Evolutionary conservation across 2,888 invertebrate species (phyloP).

Genomic region (Syrista parreyssii): DNA sequence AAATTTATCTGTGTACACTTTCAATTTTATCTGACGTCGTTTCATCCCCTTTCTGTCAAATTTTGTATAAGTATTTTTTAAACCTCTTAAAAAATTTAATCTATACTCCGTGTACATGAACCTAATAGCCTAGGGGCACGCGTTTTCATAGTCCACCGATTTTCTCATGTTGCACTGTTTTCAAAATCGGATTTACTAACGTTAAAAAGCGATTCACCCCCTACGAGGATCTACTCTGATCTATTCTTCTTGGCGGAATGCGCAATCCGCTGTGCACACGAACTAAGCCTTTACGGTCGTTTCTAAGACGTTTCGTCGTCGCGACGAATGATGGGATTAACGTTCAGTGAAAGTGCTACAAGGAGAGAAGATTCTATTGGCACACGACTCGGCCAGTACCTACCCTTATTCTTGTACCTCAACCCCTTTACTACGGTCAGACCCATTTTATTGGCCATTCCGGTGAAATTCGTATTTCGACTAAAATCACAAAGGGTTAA

Average conservation of each 20-base stretch:
- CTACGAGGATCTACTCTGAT: background rate
- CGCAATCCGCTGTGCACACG: background rate
- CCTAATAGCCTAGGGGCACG: background rate
- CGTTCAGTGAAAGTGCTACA: background rate
- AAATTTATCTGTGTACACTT: background rate
- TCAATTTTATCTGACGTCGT: background rate
- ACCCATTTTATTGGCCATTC: background rate
- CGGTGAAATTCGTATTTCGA: background rate
- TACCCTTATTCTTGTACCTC: background rate
- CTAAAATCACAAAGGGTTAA: background rate
- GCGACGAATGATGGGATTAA: background rate
- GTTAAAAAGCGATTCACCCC: background rate
- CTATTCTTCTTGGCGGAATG: background rate
- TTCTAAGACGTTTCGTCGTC: background rate
- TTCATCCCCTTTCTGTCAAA: background rate
- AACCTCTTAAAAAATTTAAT: background rate
- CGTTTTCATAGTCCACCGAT: background rate
- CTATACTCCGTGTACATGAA: background rate
- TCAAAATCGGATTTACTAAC: background rate
- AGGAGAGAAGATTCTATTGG: background rate
- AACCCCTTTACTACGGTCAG: background rate
- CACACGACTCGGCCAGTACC: background rate
- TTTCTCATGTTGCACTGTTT: background rate
- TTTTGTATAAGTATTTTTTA: background rate
- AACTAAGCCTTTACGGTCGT: background rate